Base-by-base conservation (phyloP, 2,888 invertebrate genomes). In the Hofmannophila pseudospretella region DNA sequence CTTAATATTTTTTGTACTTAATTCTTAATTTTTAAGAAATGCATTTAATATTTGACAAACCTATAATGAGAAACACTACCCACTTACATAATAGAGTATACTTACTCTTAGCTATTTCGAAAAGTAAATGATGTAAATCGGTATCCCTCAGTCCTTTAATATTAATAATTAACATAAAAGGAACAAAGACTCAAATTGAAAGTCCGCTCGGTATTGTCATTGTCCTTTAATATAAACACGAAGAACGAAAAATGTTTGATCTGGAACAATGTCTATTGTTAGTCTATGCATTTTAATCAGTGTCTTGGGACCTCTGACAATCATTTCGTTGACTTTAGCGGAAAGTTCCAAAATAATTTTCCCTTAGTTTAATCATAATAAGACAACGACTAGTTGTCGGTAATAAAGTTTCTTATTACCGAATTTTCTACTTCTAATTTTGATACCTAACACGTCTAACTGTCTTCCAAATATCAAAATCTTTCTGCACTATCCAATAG, bases 221-320 rank as follows among this genome's bases (percentile, higher is more conserved):
- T 67, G 63, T 67, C 68, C 61, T 62, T 66, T 67, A 58, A 66
- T 60, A 64, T 63, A 68, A 73, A 73, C 56, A 69, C 67, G 70
- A 71, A 68, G 70, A 66, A 67, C 59, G n/a, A 58, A 64, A 65
- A 69, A 66, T 67, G 65, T 75, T 73, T 76, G 73, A 75, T 75
- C 70, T 60, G 65, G 57, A 60, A 67, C 66, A 68, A 60, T 60
- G 67, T 64, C 66, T 66, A 65, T 68, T 73, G 72, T 76, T 58
- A 30, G 54, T 58, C 61, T 59, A 66, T 68, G 67, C 70, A 71
- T 74, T 72, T 74, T 77, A 76, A 77, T 73, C 71, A 71, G 63
- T 44, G 56, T 58, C 62, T 58, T 47, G 36, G 48, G 54, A 51
- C 58, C 45, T 47, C 46, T 46, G 44, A 51, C 49, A 49, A 47